Evolutionary conservation across 2,888 invertebrate genomes (phyloP).

Genomic region (Mermis nigrescens): DNA sequence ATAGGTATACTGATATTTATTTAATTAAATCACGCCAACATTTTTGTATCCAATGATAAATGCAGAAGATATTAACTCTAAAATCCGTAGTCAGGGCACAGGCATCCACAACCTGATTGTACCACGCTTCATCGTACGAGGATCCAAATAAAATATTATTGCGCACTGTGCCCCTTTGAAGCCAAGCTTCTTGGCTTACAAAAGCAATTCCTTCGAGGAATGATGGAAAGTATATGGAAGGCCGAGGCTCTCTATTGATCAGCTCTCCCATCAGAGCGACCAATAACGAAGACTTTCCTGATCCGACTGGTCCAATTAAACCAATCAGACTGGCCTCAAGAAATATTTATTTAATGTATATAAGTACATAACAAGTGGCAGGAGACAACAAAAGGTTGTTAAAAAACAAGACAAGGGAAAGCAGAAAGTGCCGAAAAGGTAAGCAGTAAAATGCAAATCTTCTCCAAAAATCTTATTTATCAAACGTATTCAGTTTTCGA

Average conservation of each 20-base stretch:
- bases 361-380: too few relatives aligned
- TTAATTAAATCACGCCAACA: too few relatives aligned
- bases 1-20: too few relatives aligned
- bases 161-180: constrained; percentile 67
- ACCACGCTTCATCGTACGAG: constrained; percentile 55
- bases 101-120: constrained; percentile 54
- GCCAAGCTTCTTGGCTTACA: constrained; percentile 73
- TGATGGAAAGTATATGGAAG: constrained; percentile 13
- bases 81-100: constrained; percentile 59
- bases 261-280: constrained; percentile 68
- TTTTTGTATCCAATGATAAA: too few relatives aligned
- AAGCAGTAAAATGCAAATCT: too few relatives aligned
- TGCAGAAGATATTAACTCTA: too few relatives aligned
- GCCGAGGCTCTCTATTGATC: constrained; percentile 19
- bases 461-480: too few relatives aligned
- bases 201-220: constrained; percentile 47
- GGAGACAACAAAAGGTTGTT: too few relatives aligned
- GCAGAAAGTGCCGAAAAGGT: too few relatives aligned
- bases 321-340: constrained; percentile 8
- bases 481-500: too few relatives aligned
- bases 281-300: constrained; percentile 71
- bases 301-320: constrained; percentile 40
- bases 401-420: too few relatives aligned
- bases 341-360: too few relatives aligned
- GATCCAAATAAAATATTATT: constrained; percentile 85